A percentile compares a stretch with the other conserved stretches of the same genome.
Evolutionary conservation across 2,888 invertebrate species (phyloP).

Genomic region (Sesia bembeciformis): DNA sequence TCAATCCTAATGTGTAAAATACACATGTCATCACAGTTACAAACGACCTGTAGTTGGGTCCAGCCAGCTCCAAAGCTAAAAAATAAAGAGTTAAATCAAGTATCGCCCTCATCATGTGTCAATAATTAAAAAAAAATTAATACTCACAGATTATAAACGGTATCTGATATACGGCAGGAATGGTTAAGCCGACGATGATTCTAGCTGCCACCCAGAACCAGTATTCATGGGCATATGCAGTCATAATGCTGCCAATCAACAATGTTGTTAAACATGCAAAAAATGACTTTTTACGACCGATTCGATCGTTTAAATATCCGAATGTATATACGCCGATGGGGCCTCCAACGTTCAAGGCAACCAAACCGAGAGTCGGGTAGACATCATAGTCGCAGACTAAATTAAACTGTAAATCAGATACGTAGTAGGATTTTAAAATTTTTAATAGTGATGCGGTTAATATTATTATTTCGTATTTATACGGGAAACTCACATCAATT

Average conservation of each 20-base stretch:
- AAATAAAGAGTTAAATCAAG: constrained; percentile 15
- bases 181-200: constrained; percentile 89
- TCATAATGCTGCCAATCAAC: constrained; percentile 84
- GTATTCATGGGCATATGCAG: constrained; percentile 84
- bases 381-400: constrained; percentile 90
- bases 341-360: constrained; percentile 90
- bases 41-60: constrained; percentile 92
- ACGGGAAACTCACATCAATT: constrained; percentile 80
- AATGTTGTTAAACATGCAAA: constrained; percentile 89
- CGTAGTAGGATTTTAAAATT: neutral
- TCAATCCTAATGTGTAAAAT: constrained; percentile 90
- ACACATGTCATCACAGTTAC: constrained; percentile 94
- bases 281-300: constrained; percentile 89
- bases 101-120: no score
- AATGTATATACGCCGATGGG: constrained; percentile 93
- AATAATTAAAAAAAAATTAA: neutral
- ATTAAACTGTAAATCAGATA: constrained; percentile 81
- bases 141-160: constrained; percentile 94
- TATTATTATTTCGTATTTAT: neutral
- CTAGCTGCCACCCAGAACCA: constrained; percentile 89
- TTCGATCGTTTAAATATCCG: constrained; percentile 89
- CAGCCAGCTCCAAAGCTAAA: constrained; percentile 91
- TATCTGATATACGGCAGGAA: constrained; percentile 94
- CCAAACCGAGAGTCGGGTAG: constrained; percentile 90
- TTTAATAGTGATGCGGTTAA: neutral